Evolutionary conservation across 2,797 vertebrate species (phyloP).

Genomic region (Chiroxiphia lanceolata): DNA sequence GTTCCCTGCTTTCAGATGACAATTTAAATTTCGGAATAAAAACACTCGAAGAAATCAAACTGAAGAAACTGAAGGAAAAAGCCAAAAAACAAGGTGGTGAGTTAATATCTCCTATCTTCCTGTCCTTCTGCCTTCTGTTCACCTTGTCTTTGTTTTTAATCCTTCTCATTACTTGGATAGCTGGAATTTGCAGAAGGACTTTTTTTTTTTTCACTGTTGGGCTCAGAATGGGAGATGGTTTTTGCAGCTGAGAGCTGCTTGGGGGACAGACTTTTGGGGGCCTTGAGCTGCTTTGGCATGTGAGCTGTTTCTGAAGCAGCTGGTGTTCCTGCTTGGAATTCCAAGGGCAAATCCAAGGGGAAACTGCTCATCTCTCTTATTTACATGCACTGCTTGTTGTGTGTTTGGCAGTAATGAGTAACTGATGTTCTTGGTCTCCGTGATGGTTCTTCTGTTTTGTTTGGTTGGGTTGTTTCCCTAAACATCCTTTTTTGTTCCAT

Average conservation of each 20-base stretch:
- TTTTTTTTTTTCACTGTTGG: not conserved
- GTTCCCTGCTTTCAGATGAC: constrained; percentile 74
- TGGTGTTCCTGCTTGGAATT: not conserved
- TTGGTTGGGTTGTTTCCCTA: not conserved
- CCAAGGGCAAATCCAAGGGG: not conserved
- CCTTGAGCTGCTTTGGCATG: not conserved
- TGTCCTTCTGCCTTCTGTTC: not conserved
- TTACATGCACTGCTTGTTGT: not conserved
- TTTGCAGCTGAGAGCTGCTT: not conserved
- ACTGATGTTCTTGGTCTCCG: not conserved
- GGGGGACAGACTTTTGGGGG: rapidly evolving
- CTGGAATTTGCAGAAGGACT: not conserved
- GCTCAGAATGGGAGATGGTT: not conserved
- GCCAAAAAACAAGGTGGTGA: constrained; percentile 82
- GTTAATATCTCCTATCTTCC: not conserved
- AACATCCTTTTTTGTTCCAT: constrained; percentile 2
- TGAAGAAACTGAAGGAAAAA: constrained; percentile 89
- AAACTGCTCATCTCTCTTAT: not conserved
- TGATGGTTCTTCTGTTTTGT: not conserved
- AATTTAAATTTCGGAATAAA: constrained; percentile 91
- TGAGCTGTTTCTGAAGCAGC: not conserved
- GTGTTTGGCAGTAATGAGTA: not conserved
- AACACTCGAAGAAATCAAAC: constrained; percentile 91
- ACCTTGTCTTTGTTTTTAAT: rapidly evolving
- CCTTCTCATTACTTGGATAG: not conserved